Evolutionary conservation across 2,797 vertebrate species (phyloP).

Genomic region (Galago senegalensis): DNA sequence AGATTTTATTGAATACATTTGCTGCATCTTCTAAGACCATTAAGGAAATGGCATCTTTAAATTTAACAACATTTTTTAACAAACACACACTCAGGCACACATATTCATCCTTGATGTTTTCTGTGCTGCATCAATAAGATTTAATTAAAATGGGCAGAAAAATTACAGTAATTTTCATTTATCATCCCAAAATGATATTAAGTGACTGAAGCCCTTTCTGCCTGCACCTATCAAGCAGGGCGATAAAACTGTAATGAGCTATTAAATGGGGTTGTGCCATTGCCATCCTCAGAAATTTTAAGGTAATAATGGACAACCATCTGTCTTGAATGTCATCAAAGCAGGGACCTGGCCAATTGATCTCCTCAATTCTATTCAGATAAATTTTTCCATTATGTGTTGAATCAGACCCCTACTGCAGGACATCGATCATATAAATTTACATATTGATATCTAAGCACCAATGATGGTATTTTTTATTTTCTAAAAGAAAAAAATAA

Average conservation of each 20-base stretch:
- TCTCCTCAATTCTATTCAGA: conserved; percentile 39
- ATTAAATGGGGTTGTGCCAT: conserved; percentile 61
- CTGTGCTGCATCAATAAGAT: conserved; percentile 76
- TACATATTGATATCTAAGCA: conserved; percentile 42
- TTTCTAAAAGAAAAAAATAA: conserved; percentile 57
- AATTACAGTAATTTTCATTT: conserved; percentile 74
- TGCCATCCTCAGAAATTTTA: conserved; percentile 66
- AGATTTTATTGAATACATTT: neutral
- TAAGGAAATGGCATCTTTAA: conserved; percentile 44
- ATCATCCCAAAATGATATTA: conserved; percentile 57
- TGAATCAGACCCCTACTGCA: neutral
- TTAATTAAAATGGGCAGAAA: conserved; percentile 80
- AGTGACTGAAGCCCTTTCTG: conserved; percentile 49
- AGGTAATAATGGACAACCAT: conserved; percentile 68
- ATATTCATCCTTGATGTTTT: conserved; percentile 56
- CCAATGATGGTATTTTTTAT: neutral
- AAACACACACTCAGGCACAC: conserved; percentile 47
- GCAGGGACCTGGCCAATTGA: conserved; percentile 22
- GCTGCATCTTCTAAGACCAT: conserved; percentile 55
- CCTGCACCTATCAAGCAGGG: conserved; percentile 35
- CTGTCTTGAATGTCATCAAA: conserved; percentile 75
- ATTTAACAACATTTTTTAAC: conserved; percentile 61
- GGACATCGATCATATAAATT: conserved; percentile 24
- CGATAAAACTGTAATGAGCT: conserved; percentile 66
- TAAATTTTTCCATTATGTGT: conserved; percentile 41